A percentile compares a stretch with the other conserved stretches of the same genome.
Evolutionary conservation across 2,113 vertebrate genomes (phyloP).

Genomic region (Seriola rivoliana): DNA sequence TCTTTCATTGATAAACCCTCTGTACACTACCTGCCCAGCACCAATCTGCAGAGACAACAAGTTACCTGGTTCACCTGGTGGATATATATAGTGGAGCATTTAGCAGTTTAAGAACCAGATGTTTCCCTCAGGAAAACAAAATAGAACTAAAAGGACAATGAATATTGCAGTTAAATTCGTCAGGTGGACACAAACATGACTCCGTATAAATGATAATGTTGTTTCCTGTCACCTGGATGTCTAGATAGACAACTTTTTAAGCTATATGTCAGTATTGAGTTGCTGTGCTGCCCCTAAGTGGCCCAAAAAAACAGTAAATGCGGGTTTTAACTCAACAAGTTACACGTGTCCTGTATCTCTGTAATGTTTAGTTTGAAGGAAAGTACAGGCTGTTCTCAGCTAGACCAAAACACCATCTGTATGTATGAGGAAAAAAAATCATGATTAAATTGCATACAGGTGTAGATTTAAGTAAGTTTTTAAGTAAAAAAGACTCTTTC

Average conservation of each 20-base stretch:
- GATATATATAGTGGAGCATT: too few relatives aligned
- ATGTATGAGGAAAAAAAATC: constrained; percentile 4
- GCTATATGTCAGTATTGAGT: not conserved
- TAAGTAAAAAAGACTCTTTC: not conserved
- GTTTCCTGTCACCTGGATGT: constrained; percentile 7
- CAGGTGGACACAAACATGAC: not conserved
- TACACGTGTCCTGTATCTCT: not conserved
- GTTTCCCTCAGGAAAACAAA: not conserved
- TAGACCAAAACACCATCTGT: constrained; percentile 40
- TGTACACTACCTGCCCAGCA: not conserved
- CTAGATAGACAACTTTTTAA: not conserved
- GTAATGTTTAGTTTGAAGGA: constrained; percentile 28
- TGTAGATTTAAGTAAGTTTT: constrained; percentile 4
- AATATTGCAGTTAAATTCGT: not conserved
- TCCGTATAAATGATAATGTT: not conserved
- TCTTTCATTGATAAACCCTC: too few relatives aligned
- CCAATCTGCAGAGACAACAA: not conserved
- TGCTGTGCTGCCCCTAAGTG: not conserved
- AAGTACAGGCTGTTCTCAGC: constrained; percentile 47
- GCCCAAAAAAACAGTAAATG: not conserved
- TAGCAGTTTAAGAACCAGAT: not conserved
- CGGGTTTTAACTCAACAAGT: not conserved
- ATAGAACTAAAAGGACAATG: not conserved
- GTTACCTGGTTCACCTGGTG: too few relatives aligned
- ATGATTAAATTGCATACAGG: constrained; percentile 24